Base-by-base conservation (phyloP, 2,888 invertebrate genomes). In the Augochlorella aurata region DNA sequence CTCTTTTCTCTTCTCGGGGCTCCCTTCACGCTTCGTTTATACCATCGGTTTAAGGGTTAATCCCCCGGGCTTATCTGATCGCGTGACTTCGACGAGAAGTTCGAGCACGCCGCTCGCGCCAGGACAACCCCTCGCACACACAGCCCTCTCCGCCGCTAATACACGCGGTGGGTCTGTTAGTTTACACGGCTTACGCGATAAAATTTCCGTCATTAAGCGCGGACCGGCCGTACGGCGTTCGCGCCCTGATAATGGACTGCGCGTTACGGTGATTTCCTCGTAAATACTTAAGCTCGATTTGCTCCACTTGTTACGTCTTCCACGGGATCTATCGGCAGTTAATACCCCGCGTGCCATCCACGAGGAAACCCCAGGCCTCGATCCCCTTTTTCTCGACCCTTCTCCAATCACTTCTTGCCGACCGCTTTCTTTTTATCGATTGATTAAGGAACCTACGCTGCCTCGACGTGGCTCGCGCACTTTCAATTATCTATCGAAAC, bases 31-130 rank as follows among this genome's bases (percentile, higher is more conserved):
- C 83, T 82, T 78, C 86, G 84, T 85, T 87, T 88, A 85, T 82
- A 79, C 77, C 81, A 70, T 75, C 83, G 89, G 85, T 90, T 89
- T 88, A 90, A 90, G 87, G 81, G 89, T 89, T 91, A 91, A 91
- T 91, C 90, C 88, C 82, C 83, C 77, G 82, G 81, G 91, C 89
- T 91, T 91, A 92, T 91, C 92, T 84, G 90, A 91, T 92, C 90
- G 92, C 92, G 91, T 91, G 91, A 91, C 89, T 90, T 81, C 84
- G 85, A 88, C 86, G 84, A 86, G 86, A 87, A 87, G 88, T 85
- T 89, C 77, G 83, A 89, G 87, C 82, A 86, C 44, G 81, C 83
- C 70, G 80, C 44, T 5, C 79, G 65, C 58, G 74, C 45, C 74
- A 47, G 77, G 85, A 81, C 79, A 81, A 38, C 77, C 81, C 50